Evolutionary conservation across 2,113 vertebrate genomes (phyloP).

Genomic region (Rafetus swinhoei): DNA sequence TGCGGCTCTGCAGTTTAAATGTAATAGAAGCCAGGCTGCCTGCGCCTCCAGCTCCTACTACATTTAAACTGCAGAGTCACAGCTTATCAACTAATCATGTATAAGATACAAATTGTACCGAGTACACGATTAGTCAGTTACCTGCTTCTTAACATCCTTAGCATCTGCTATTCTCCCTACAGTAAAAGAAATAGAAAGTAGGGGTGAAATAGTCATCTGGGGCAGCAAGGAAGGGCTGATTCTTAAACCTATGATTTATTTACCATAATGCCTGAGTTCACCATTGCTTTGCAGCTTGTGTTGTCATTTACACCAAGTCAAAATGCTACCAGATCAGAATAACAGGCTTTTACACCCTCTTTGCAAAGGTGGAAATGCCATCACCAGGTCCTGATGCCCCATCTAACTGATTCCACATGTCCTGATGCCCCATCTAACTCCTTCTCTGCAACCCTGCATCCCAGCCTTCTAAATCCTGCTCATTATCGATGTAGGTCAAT

Average conservation of each 20-base stretch:
- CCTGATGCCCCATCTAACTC: neutral
- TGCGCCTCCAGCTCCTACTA: too few species aligned
- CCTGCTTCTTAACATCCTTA: too few species aligned
- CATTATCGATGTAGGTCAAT: neutral
- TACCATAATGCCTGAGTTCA: neutral
- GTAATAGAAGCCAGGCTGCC: too few species aligned
- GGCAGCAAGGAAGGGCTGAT: neutral
- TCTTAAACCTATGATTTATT: slow-evolving; percentile 3
- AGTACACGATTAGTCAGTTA: too few species aligned
- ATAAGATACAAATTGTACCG: too few species aligned
- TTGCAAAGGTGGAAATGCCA: neutral
- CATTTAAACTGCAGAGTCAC: too few species aligned
- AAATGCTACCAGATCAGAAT: neutral
- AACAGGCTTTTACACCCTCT: neutral
- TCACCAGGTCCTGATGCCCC: neutral
- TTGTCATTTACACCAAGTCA: slow-evolving; percentile 17
- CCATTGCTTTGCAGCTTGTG: neutral
- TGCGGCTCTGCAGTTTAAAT: too few species aligned
- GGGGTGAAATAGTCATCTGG: slow-evolving; percentile 10
- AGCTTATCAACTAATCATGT: too few species aligned
- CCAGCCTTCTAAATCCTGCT: neutral
- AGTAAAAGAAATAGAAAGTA: neutral
- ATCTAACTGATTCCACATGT: neutral
- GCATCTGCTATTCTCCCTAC: neutral
- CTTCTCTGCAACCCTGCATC: neutral